Evolutionary conservation across 2,888 invertebrate species (phyloP).

Genomic region (Cryptocephalus primarius): DNA sequence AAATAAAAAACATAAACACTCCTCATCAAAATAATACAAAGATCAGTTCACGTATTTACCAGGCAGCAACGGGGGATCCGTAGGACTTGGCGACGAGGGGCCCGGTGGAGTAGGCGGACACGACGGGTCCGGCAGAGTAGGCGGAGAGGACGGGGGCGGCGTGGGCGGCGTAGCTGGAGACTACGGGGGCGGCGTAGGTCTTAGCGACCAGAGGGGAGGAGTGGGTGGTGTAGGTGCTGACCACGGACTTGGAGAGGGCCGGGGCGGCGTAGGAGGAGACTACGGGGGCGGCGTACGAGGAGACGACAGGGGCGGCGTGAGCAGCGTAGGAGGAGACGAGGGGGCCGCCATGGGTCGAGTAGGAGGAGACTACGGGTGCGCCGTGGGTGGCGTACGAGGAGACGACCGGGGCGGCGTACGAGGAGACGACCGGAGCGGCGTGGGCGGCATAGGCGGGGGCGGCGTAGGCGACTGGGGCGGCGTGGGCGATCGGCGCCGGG

Average conservation of each 20-base stretch:
- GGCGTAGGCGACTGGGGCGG: slow-evolving; percentile 32
- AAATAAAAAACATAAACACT: no score
- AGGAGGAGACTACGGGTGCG: slow-evolving; percentile 17
- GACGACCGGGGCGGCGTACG: slow-evolving; percentile 12
- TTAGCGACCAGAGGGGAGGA: slow-evolving; percentile 42
- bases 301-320: slow-evolving; percentile 20
- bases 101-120: slow-evolving; percentile 32
- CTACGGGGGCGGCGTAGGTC: slow-evolving; percentile 27
- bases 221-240: slow-evolving; percentile 46
- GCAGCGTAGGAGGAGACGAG: slow-evolving; percentile 27
- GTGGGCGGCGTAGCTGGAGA: slow-evolving; percentile 10
- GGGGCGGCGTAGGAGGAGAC: slow-evolving; percentile 27
- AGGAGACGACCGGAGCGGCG: slow-evolving; percentile 10
- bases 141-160: slow-evolving; percentile 36
- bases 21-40: no score
- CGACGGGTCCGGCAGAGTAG: slow-evolving; percentile 39
- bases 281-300: slow-evolving; percentile 24
- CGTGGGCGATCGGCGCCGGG: slow-evolving; percentile 45
- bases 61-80: slow-evolving; percentile 1
- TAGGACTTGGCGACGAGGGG: slow-evolving; percentile 2
- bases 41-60: neutral
- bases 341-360: slow-evolving; percentile 42
- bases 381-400: slow-evolving; percentile 16
- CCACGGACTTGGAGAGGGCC: slow-evolving; percentile 38
- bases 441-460: slow-evolving; percentile 22